Evolutionary conservation across 2,888 invertebrate species (phyloP).

Genomic region (Tiphia femorata): DNA sequence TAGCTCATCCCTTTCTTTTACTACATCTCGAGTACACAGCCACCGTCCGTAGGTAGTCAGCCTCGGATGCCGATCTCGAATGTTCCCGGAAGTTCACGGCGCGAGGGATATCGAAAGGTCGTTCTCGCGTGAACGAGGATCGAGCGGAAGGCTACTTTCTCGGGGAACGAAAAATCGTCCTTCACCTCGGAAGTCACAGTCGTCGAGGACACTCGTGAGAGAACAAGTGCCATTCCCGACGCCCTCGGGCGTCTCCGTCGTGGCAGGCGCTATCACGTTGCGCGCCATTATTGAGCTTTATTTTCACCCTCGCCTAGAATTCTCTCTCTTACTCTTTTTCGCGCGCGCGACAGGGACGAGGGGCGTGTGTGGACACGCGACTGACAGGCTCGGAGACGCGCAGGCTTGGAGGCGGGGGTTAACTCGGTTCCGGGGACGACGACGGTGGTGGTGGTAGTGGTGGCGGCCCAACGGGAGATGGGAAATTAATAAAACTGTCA

Average conservation of each 20-base stretch:
- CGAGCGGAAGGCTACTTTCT: not conserved
- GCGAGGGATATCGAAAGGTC: too few species aligned
- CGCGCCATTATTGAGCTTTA: slow-evolving; percentile 60
- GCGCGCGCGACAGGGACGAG: slow-evolving; percentile 20
- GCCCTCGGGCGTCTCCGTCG: slow-evolving; percentile 12
- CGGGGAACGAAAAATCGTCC: not conserved
- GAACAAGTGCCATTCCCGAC: slow-evolving; percentile 17
- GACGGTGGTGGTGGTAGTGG: slow-evolving; percentile 18
- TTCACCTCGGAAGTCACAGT: too few species aligned
- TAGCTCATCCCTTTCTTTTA: too few species aligned
- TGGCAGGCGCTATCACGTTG: too few species aligned
- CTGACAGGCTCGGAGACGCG: slow-evolving; percentile 43
- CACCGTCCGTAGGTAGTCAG: too few species aligned
- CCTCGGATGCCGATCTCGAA: too few species aligned
- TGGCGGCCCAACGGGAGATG: slow-evolving; percentile 70
- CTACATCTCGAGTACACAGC: too few species aligned
- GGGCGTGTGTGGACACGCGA: slow-evolving; percentile 33
- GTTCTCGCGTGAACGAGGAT: too few species aligned
- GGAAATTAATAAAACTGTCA: slow-evolving; percentile 85
- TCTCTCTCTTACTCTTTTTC: too few species aligned
- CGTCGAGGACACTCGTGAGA: too few species aligned
- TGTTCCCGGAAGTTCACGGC: too few species aligned
- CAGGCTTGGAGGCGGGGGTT: slow-evolving; percentile 36
- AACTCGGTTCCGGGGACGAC: slow-evolving; percentile 16
- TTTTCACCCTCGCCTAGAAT: slow-evolving; percentile 45